Percentiles rank a stretch among this genome's conserved stretches.
These are phyloP conservation scores for Globicephala melas DNA, from an alignment of 2,113 vertebrate species.

Conservation along the genomic window DNA sequence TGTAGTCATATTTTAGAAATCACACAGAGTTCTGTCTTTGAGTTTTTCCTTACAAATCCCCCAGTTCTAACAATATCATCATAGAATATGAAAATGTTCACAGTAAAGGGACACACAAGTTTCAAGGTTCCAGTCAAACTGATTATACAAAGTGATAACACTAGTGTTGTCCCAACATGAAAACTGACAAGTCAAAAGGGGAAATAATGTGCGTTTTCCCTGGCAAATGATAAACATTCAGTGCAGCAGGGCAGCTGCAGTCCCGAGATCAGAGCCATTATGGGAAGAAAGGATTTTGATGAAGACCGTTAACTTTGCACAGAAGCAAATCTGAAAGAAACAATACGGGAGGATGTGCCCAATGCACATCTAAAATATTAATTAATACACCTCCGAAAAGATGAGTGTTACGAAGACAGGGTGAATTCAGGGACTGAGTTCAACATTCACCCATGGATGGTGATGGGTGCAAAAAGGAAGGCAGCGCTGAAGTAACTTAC, in stretches of 20 bases:
- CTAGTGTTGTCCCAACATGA: neutral
- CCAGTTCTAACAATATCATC: neutral
- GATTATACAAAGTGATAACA: constrained; percentile 44
- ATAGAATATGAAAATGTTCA: constrained; percentile 34
- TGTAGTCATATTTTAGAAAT: constrained; percentile 54
- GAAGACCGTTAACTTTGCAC: constrained; percentile 18
- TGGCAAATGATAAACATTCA: neutral
- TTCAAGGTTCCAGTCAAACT: constrained; percentile 35
- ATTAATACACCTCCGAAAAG: neutral
- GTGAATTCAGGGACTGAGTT: constrained; percentile 23
- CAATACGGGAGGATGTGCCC: neutral
- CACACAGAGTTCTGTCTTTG: constrained; percentile 44
- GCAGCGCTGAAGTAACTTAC: constrained; percentile 58
- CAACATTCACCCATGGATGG: constrained; percentile 45
- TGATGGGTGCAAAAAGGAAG: constrained; percentile 26
- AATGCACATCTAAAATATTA: constrained; percentile 52
- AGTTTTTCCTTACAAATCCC: constrained; percentile 37
- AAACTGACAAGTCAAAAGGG: constrained; percentile 26
- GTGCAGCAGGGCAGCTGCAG: neutral
- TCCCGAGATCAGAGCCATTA: neutral
- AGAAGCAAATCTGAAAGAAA: constrained; percentile 44
- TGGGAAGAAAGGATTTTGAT: neutral
- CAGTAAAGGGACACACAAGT: constrained; percentile 27
- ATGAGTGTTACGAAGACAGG: neutral
- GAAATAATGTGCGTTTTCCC: neutral